Evolutionary conservation across 2,113 vertebrate species (phyloP), one percentile per base, ranked within the genome.

Genomic region (Embiotoca jacksoni): DNA sequence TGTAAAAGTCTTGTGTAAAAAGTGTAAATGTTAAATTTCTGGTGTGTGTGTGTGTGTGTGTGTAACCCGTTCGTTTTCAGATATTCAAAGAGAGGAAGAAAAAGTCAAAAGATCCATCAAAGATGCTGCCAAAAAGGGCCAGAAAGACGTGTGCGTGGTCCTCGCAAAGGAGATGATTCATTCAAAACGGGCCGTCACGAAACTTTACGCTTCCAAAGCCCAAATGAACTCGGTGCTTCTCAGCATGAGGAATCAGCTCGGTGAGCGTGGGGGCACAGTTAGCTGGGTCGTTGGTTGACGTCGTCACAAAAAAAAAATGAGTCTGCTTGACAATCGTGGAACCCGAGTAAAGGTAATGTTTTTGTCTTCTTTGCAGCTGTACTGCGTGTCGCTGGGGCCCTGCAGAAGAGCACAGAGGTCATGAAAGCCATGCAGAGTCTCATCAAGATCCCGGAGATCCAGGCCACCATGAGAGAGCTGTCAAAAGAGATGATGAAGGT

Each of bases 401-500:
- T 99, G 73, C 96, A 99, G 94, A 98, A 97, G 92, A 99, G 98
- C 93, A 97, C 98, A 60, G 98, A 99, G 72, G 98, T 99, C 68
- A 99, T 99, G 98, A 98, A 97, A 91, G 98, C 97, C 85, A 99
- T 99, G 97, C 97, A 99, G 84, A 99, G 71, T 67, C 91, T 99
- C 2, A 92, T 99, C 33, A 99, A 98, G 93, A 93, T 99, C 91
- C 97, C 98, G 23, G 98, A 99, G 94, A 96, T 99, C 86, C 98
- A 99, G 91, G 97, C 96, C 56, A 98, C 96, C 0, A 99, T 99
- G 98, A 95, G 96, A 75, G 98, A 99, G 0, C 90, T 99, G 16
- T 98, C 97, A 76, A 99, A 97, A 84, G 98, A 99, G 92, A 99
- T 99, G 98, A 97, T 96, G 96, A 99, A 98, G 97, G 98, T 99